Evolutionary conservation across 2,113 vertebrate genomes (phyloP), one percentile per base, ranked within the genome.

Genomic region (Potamarius usumacintae): DNA sequence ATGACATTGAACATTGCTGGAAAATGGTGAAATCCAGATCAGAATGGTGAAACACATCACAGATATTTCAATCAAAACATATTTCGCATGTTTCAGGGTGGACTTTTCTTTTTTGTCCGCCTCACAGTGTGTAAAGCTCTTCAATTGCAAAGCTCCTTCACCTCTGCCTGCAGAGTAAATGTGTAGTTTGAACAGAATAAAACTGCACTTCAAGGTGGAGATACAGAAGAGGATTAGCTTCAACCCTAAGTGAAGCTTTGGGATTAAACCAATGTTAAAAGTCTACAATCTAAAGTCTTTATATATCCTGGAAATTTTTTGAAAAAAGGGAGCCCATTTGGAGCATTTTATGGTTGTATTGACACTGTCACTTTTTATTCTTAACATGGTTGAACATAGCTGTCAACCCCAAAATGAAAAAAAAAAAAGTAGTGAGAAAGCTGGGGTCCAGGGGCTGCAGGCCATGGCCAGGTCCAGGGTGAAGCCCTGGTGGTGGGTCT

Each of bases 151-250:
- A n/a, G 58, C 67, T 76, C 48, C 48, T 63, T 86, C 79, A 67
- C 74, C 85, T 79, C 62, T 1, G n/a, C 62, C 50, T 80, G 85
- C 18, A 79, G n/a, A 9, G 62, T 55, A 55, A 79, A 57, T 25
- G 48, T 50, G 69, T 30, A 25, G 20, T 63, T 52, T 57, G 77
- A 69, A 42, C 30, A 48, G 69, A 60, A 85, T 57, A 50, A 42
- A 30, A 60, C 76, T 80, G 52, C 17, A 42, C 62, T 69, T 86
- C 62, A 86, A 63, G 84, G 27, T 65, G 74, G 42, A 62, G 52
- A 53, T 27, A 65, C 9, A 18, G 34, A 65, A 85, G 71, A 50
- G 18, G 58, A 78, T 76, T 78, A 60, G 18, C n/a, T 34, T 53
- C 58, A 77, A 42, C 15, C 74, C 5, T 65, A 85, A 78, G 27